phyloP scores from a whole-genome alignment of 1,140 invertebrate species.

The Nautilus pompilius region DNA sequence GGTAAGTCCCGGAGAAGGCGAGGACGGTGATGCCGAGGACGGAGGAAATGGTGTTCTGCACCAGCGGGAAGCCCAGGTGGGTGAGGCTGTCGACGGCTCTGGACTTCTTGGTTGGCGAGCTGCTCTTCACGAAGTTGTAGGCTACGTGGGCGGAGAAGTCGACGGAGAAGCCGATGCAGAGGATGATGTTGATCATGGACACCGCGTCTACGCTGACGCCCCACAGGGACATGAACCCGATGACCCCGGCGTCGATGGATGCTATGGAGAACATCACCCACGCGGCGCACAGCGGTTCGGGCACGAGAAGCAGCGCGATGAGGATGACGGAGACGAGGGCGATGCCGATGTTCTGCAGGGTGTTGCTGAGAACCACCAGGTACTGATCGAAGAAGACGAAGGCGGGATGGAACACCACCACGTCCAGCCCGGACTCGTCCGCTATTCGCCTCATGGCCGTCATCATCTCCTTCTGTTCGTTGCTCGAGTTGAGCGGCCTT shows the following conservation, averaged over 20 bases:
- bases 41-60: slow-evolving; percentile 88
- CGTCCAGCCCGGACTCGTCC: slow-evolving; percentile 10
- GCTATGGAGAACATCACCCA: slow-evolving; percentile 95
- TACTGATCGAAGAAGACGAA: slow-evolving; percentile 63
- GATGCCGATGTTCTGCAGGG: slow-evolving; percentile 85
- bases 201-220: slow-evolving; percentile 92
- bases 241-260: slow-evolving; percentile 91
- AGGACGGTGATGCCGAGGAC: slow-evolving; percentile 85
- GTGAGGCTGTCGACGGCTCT: slow-evolving; percentile 82
- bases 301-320: slow-evolving; percentile 91
- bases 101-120: slow-evolving; percentile 54
- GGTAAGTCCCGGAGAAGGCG: slow-evolving; percentile 86
- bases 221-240: slow-evolving; percentile 95
- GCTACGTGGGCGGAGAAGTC: slow-evolving; percentile 96
- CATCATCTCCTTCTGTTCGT: slow-evolving; percentile 15
- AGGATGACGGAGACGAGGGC: slow-evolving; percentile 92
- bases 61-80: slow-evolving; percentile 84
- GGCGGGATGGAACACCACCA: slow-evolving; percentile 14
- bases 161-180: slow-evolving; percentile 96
- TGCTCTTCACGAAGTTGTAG: slow-evolving; percentile 90
- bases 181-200: slow-evolving; percentile 96
- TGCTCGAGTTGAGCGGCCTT: slow-evolving; percentile 1
- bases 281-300: slow-evolving; percentile 84
- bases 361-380: slow-evolving; percentile 87
- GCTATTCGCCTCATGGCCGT: slow-evolving; percentile 11